Evolutionary conservation across 1,140 invertebrate genomes (phyloP), one percentile per base, ranked within the genome.

Genomic region (Chymomyza costata): DNA sequence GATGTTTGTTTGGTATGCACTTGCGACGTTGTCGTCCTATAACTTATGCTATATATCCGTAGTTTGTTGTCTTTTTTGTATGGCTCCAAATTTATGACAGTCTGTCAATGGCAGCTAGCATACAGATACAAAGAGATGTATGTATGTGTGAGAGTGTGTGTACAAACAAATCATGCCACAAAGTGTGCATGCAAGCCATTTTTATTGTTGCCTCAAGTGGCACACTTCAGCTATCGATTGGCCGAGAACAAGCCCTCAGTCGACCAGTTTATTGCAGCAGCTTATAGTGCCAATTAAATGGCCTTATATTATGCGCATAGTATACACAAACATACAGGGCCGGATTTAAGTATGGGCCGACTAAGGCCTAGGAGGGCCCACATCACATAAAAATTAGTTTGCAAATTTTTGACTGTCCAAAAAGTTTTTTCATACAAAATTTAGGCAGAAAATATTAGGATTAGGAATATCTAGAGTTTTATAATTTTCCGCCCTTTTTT

Each of bases 1-100:
- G 71, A 66, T 66, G 49, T 34, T 16, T 47, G 48, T n/a, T 37
- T 44, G 65, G n/a, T 50, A 37, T 44, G 45, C 49, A 50, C 21
- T 52, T 48, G 32, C 53, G 54, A 38, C 55, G 56, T 59, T 54
- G 58, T 39, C 56, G 57, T 10, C 39, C 30, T 10, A 7, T 35
- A 15, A 15, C 46, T n/a, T 39, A 16, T 19, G 13, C 10, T 15
- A 10, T 43, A 8, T 35, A 8, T 37, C 8, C 41, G 39, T 41
- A 46, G n/a, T 14, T 6, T 6, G 16, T 30, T 28, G 37, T 30
- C 30, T 57, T 30, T 68, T 48, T 63, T 67, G 59, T 66, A 49
- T 73, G 38, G 48, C 55, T 65, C 13, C 62, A 67, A 71, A 76
- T 76, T 76, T 76, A 76, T 78, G 71, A 66, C 58, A 78, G 71